These are phyloP conservation scores for Drosophila seclusa DNA, from an alignment of 2,888 invertebrate species.

Conservation along the genomic window DNA sequence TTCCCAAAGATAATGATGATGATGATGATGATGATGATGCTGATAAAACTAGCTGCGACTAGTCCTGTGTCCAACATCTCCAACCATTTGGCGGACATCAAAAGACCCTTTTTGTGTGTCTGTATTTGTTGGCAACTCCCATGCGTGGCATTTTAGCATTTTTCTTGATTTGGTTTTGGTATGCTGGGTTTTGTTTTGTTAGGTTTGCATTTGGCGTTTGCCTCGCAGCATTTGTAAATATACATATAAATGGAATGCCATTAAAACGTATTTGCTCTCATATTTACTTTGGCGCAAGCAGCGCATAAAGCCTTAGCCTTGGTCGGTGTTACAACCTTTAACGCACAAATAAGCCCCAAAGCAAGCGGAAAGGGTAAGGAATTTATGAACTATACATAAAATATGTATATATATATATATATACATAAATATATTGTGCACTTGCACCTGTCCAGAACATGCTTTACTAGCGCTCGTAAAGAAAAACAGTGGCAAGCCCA, in stretches of 20 bases:
- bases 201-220: conserved; percentile 53
- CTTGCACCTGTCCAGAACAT: conserved; percentile 15
- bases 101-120: conserved; percentile 34
- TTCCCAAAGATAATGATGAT: not conserved
- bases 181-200: conserved; percentile 57
- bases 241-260: conserved; percentile 64
- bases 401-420: not conserved
- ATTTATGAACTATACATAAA: conserved; percentile 12
- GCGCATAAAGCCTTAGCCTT: conserved; percentile 18
- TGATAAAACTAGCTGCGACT: conserved; percentile 19
- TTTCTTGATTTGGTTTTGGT: conserved; percentile 72
- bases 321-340: conserved; percentile 66
- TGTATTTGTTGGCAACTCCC: conserved; percentile 54
- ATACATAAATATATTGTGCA: not conserved
- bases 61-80: conserved; percentile 19
- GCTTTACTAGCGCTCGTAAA: conserved; percentile 34
- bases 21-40: conserved; percentile 9
- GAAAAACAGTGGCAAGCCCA: conserved; percentile 3
- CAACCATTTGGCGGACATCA: conserved; percentile 59
- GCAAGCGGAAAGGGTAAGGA: conserved; percentile 7
- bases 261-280: conserved; percentile 77
- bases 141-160: conserved; percentile 54
- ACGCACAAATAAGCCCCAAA: conserved; percentile 72
- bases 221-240: conserved; percentile 61
- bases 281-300: conserved; percentile 69